Percentiles rank a stretch among this genome's conserved stretches.
These are phyloP conservation scores for Orthonevra nobilis DNA, from an alignment of 2,888 invertebrate genomes.

Conservation along the genomic window DNA sequence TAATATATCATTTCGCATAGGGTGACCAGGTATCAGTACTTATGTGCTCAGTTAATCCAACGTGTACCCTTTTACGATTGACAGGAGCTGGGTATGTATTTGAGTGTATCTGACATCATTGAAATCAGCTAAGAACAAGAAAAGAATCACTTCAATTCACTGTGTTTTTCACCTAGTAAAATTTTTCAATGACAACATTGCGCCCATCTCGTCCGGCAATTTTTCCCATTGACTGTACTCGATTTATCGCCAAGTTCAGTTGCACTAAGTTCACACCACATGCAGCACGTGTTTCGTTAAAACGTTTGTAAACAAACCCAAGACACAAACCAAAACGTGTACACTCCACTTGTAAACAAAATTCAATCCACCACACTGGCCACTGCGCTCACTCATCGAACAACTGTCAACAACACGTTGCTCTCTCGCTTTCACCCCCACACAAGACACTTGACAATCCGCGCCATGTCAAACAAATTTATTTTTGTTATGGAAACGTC, in stretches of 20 bases:
- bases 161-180: too few relatives aligned
- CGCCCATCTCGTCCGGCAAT: not conserved
- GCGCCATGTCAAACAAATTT: constrained; percentile 51
- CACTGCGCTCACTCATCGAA: constrained; percentile 54
- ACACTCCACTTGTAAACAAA: constrained; percentile 44
- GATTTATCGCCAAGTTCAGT: constrained; percentile 23
- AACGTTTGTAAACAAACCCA: constrained; percentile 54
- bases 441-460: constrained; percentile 2
- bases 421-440: constrained; percentile 34
- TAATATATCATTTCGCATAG: too few relatives aligned
- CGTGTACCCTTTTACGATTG: too few relatives aligned
- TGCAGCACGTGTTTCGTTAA: constrained; percentile 55
- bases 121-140: too few relatives aligned
- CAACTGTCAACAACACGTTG: constrained; percentile 11
- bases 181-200: too few relatives aligned
- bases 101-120: too few relatives aligned
- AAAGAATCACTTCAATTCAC: too few relatives aligned
- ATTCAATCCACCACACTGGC: constrained; percentile 30
- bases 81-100: too few relatives aligned
- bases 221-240: constrained; percentile 12
- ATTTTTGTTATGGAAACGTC: constrained; percentile 69
- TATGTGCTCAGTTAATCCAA: too few relatives aligned
- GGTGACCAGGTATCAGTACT: too few relatives aligned
- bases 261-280: constrained; percentile 27
- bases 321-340: constrained; percentile 62